Evolutionary conservation across 1,140 invertebrate species (phyloP).

Genomic region (Drosophila repletoides): DNA sequence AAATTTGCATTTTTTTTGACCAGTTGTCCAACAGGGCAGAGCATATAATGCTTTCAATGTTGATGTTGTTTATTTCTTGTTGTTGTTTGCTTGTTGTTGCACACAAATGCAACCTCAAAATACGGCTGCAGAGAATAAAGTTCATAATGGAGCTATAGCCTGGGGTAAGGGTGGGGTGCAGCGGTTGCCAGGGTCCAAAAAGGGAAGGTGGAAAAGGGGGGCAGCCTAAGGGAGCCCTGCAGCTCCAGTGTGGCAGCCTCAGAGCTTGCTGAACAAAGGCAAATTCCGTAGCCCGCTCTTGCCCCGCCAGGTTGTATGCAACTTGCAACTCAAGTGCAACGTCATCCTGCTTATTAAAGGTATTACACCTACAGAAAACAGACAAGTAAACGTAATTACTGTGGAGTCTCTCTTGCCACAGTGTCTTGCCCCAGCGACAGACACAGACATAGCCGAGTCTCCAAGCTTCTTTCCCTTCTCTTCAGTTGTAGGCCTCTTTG

Average conservation of each 20-base stretch:
- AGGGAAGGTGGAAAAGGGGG: neutral
- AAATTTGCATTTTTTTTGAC: constrained; percentile 1
- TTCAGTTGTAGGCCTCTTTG: constrained; percentile 33
- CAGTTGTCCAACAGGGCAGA: neutral
- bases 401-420: constrained; percentile 17
- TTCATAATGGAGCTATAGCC: constrained; percentile 36
- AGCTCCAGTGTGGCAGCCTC: constrained; percentile 22
- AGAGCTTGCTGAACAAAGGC: constrained; percentile 16
- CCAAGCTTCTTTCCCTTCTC: neutral
- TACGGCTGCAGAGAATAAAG: constrained; percentile 24
- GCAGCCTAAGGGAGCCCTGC: no score
- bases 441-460: neutral
- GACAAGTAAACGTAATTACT: constrained; percentile 79
- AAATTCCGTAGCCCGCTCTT: neutral
- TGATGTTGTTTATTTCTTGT: constrained; percentile 1
- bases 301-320: constrained; percentile 21
- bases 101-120: constrained; percentile 42
- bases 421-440: neutral
- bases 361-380: constrained; percentile 69
- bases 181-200: constrained; percentile 3
- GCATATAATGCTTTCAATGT: constrained; percentile 4
- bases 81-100: constrained; percentile 12
- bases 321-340: constrained; percentile 68
- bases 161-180: neutral
- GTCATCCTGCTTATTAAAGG: constrained; percentile 79